These are phyloP conservation scores for Candidula unifasciata DNA, from an alignment of 2,888 invertebrate genomes.

Conservation along the genomic window DNA sequence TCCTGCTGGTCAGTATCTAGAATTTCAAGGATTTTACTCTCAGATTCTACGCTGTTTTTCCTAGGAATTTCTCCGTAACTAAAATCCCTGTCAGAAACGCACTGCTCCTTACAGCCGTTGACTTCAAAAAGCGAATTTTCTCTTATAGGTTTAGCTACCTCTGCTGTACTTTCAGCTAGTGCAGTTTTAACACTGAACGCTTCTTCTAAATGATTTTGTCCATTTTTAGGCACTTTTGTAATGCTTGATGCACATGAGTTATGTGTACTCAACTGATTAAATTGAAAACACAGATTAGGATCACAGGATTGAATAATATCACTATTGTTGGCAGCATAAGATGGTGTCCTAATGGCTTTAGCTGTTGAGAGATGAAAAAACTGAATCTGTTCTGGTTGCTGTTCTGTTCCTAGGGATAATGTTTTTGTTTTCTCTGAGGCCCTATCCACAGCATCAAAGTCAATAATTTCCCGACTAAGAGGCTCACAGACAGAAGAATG, in stretches of 20 bases:
- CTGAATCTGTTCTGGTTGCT: background rate
- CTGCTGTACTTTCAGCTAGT: background rate
- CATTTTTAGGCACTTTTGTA: conserved; percentile 27
- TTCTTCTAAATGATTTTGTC: background rate
- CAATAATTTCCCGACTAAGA: background rate
- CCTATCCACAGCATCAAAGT: background rate
- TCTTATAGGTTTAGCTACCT: background rate
- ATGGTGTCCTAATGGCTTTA: background rate
- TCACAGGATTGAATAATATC: conserved; percentile 64
- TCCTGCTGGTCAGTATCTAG: conserved; percentile 50
- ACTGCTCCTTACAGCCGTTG: conserved; percentile 52
- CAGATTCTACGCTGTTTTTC: conserved; percentile 82
- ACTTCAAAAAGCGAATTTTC: background rate
- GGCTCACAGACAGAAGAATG: too few relatives aligned
- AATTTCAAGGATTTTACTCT: conserved; percentile 86
- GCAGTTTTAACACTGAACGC: background rate
- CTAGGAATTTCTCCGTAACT: conserved; percentile 78
- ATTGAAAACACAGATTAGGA: conserved; percentile 68
- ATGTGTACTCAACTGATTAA: conserved; percentile 48
- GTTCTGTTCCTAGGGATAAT: background rate
- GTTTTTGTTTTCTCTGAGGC: background rate
- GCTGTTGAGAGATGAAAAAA: conserved; percentile 40
- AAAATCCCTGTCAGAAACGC: conserved; percentile 60
- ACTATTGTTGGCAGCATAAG: conserved; percentile 51
- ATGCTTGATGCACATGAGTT: conserved; percentile 29